Conservation (phyloP, 1,140 invertebrate species). For the Drosophila erecta region DNA sequence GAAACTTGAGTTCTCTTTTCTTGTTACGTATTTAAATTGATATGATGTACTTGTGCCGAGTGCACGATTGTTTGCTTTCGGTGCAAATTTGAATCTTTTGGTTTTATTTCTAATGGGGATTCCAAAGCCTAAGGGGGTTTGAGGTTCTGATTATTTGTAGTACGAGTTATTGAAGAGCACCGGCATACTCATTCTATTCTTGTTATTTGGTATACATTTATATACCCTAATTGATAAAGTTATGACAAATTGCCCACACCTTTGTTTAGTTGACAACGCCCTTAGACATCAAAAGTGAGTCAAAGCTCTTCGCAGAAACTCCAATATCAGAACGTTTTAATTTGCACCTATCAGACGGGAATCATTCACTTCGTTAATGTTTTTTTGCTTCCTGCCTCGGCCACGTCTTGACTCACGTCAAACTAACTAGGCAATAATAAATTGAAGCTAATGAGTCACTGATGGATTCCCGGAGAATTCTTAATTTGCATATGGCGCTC, state of each 20-base stretch:
- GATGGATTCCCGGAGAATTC: slow-evolving; percentile 35
- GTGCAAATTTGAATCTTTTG: slow-evolving; percentile 18
- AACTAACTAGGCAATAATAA: slow-evolving; percentile 27
- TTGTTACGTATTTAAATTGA: slow-evolving; percentile 57
- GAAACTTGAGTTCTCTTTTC: slow-evolving; percentile 49
- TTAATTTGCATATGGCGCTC: slow-evolving; percentile 26
- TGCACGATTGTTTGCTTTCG: slow-evolving; percentile 7
- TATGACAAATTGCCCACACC: neutral
- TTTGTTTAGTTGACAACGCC: neutral
- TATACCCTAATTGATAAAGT: too few species aligned
- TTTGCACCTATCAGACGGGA: slow-evolving; percentile 7
- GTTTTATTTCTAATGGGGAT: slow-evolving; percentile 25
- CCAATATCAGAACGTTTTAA: neutral
- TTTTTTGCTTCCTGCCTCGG: slow-evolving; percentile 31
- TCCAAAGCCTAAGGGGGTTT: neutral
- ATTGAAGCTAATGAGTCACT: slow-evolving; percentile 45
- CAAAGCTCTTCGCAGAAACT: slow-evolving; percentile 5
- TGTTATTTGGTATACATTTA: too few species aligned
- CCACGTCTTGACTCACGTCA: slow-evolving; percentile 27
- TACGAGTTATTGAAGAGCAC: neutral
- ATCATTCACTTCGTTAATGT: slow-evolving; percentile 9
- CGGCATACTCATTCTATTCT: too few species aligned
- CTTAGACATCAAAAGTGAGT: slow-evolving; percentile 3
- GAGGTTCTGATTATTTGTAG: neutral
- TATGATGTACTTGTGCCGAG: slow-evolving; percentile 17